Base-by-base conservation (phyloP, 2,113 vertebrate species). In the Conger conger region DNA sequence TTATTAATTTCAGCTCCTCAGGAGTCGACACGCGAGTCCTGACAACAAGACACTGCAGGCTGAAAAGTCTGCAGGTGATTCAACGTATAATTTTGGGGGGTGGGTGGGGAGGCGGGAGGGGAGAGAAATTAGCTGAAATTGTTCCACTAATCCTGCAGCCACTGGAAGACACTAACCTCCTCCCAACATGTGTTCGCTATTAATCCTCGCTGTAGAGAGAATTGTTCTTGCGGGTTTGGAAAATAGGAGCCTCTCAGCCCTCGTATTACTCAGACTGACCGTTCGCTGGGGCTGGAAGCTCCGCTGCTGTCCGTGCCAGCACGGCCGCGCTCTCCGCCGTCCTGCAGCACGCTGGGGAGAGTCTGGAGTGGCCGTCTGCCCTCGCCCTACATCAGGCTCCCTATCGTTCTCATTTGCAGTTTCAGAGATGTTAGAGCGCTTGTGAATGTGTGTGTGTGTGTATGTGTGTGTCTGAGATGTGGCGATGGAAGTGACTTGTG, bases 131-230 rank as follows among this genome's bases (percentile, higher is more conserved):
- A 57, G 80, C 82, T 85, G 88, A 90, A 83, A 92, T 87, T 89
- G 88, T 94, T 93, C 91, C 90, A 91, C 91, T 94, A 92, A 94
- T 93, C 87, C 90, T 91, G 88, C 89, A 92, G 90, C 91, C 91
- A 92, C 89, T 93, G 91, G 90, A 93, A 92, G 88, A 93, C 87
- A 88, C 83, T 88, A 91, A 91, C 90, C 89, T 92, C 87, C 91
- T 91, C 87, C 81, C 63, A 88, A 94, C 94, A 95, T 92, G 86
- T 95, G 94, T 92, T 94, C 87, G 83, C 84, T 89, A 95, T 95
- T 93, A 94, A 90, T 92, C 84, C 83, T 84, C 60, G 81, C 54
- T 73, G 57, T 84, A 87, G 88, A 87, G 88, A 88, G 83, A 90
- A 86, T 86, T 84, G 79, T 53, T 89, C 68, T 89, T 90, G 87